A percentile compares a stretch with the other conserved stretches of the same genome.
phyloP scores from a whole-genome alignment of 2,113 vertebrate species.

The Zosterops borbonicus region DNA sequence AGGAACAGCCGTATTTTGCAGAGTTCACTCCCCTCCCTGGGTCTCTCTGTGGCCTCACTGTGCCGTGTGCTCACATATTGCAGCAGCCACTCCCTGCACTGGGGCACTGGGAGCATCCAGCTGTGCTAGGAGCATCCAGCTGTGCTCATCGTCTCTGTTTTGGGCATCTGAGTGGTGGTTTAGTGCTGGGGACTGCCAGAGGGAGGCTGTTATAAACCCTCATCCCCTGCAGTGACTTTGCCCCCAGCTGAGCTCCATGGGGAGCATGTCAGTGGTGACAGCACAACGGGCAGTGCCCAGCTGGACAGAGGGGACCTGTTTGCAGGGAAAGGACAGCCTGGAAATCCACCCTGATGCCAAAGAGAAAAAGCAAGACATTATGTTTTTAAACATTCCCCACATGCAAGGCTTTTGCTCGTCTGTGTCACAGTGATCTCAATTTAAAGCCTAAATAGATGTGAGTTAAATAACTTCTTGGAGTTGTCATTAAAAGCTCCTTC shows the following conservation, averaged over 20 bases:
- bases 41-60: rapidly evolving
- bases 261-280: background rate
- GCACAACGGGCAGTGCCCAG: rapidly evolving
- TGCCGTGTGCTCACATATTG: rapidly evolving
- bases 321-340: background rate
- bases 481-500: background rate
- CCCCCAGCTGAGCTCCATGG: rapidly evolving
- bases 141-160: background rate
- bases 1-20: background rate
- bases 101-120: background rate
- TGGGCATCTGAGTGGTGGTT: background rate
- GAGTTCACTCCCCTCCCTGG: background rate
- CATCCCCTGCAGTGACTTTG: background rate
- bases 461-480: background rate
- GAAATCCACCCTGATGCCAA: background rate
- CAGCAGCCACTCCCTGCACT: rapidly evolving
- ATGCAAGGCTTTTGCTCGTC: background rate
- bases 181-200: background rate
- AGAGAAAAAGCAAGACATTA: rapidly evolving
- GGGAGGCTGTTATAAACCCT: background rate
- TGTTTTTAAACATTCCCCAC: background rate
- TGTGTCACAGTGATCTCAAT: background rate
- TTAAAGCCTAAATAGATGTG: background rate
- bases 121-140: background rate
- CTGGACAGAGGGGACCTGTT: background rate